phyloP scores from a whole-genome alignment of 2,113 vertebrate species.

The Tragelaphus imberbis region DNA sequence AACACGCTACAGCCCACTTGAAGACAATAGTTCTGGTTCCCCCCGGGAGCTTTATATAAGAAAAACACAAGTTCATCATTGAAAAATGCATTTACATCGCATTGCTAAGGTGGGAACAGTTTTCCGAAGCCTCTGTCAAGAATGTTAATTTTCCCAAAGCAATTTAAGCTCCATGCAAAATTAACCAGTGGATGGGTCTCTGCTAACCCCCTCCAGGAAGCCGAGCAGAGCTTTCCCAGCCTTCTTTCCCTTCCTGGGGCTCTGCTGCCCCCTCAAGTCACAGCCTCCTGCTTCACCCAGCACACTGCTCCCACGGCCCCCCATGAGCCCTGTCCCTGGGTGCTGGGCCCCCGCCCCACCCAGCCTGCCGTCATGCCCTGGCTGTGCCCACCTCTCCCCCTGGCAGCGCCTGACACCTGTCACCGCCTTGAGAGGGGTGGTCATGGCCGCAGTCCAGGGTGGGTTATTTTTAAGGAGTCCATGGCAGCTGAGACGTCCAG shows the following conservation, averaged over 20 bases:
- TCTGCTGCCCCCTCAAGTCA: not conserved
- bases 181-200: not conserved
- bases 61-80: conserved; percentile 7
- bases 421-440: not conserved
- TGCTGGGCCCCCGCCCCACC: accelerated
- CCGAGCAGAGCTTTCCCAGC: accelerated
- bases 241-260: not conserved
- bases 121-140: not conserved
- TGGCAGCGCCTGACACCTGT: conserved; percentile 6
- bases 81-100: not conserved
- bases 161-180: not conserved
- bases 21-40: not conserved
- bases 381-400: not conserved
- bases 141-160: conserved; percentile 28
- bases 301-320: accelerated
- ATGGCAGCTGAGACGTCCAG: conserved; percentile 58
- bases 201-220: not conserved
- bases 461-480: conserved; percentile 41
- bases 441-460: accelerated
- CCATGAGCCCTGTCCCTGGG: accelerated
- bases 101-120: not conserved
- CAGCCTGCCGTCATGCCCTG: accelerated
- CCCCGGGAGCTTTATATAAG: not conserved
- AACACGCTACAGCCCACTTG: not conserved
- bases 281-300: accelerated